Conservation (phyloP, 2,888 invertebrate genomes). For the Aspidiotus rigidus region DNA sequence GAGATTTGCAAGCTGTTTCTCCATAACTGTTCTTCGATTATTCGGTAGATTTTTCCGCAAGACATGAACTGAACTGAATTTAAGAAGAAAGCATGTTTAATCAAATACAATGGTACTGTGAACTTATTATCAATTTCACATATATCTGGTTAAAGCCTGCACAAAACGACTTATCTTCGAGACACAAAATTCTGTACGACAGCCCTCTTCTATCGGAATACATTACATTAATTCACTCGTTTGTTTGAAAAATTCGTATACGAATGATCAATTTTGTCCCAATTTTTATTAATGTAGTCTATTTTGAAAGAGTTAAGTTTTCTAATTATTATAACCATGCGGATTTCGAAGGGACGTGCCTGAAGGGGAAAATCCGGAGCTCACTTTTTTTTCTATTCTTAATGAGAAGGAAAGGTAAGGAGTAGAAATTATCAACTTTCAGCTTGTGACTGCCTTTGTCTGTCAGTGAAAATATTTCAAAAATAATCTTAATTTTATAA, state of each 20-base stretch:
- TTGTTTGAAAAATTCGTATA: background rate
- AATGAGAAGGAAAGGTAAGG: background rate
- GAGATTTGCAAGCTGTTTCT: too few species aligned
- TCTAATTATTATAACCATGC: background rate
- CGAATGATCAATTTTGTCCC: background rate
- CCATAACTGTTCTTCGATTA: too few species aligned
- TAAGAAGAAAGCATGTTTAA: too few species aligned
- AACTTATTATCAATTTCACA: too few species aligned
- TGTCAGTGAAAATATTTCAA: background rate
- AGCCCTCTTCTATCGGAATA: background rate
- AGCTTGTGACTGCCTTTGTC: background rate
- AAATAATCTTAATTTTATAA: background rate
- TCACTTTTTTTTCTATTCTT: background rate
- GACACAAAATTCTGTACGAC: too few species aligned
- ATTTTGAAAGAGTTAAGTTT: background rate
- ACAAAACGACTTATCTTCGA: too few species aligned
- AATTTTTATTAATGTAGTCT: background rate
- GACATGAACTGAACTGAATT: too few species aligned
- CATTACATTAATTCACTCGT: background rate
- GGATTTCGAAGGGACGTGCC: background rate
- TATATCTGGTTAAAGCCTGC: too few species aligned
- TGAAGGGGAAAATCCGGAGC: background rate
- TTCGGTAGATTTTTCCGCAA: too few species aligned
- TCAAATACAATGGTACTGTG: too few species aligned
- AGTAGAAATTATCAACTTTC: background rate